Percentiles rank a stretch among this genome's conserved stretches.
Evolutionary conservation across 2,888 invertebrate genomes (phyloP).

Genomic region (Hermodice carunculata): DNA sequence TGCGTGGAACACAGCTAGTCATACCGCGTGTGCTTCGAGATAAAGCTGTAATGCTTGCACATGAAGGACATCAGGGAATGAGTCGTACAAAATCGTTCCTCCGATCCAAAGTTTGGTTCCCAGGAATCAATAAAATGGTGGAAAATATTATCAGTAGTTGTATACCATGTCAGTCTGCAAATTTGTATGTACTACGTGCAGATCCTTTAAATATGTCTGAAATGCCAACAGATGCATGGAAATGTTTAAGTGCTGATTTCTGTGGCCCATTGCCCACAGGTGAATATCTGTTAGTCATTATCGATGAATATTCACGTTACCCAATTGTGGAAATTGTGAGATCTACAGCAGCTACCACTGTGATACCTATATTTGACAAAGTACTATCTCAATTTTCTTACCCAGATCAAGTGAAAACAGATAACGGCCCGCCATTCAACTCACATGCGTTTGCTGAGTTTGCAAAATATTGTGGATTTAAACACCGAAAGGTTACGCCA

Average conservation of each 20-base stretch:
- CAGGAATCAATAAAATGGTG: conserved; percentile 15
- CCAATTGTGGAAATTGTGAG: conserved; percentile 9
- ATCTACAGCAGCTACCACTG: background rate
- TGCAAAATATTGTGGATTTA: background rate
- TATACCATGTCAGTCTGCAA: conserved; percentile 9
- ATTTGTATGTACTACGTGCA: background rate
- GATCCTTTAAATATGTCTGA: conserved; percentile 12
- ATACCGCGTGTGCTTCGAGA: conserved; percentile 5
- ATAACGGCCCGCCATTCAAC: conserved; percentile 21
- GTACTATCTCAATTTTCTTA: background rate
- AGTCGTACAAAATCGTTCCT: conserved; percentile 19
- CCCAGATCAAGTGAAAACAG: conserved; percentile 7
- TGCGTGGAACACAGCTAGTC: conserved; percentile 6
- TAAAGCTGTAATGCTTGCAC: background rate
- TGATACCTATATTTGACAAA: conserved; percentile 2
- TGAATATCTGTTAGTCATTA: conserved; percentile 8
- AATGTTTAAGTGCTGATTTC: conserved; percentile 11
- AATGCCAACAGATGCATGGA: conserved; percentile 12
- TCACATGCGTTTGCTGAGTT: background rate
- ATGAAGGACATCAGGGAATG: conserved; percentile 25
- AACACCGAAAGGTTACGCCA: conserved; percentile 3
- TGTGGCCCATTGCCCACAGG: background rate
- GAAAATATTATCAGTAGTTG: conserved; percentile 9
- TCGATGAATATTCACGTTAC: conserved; percentile 19
- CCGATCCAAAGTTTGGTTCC: conserved; percentile 21